These are phyloP conservation scores for Cecidostiba fungosa DNA, from an alignment of 2,888 invertebrate genomes.

Conservation along the genomic window DNA sequence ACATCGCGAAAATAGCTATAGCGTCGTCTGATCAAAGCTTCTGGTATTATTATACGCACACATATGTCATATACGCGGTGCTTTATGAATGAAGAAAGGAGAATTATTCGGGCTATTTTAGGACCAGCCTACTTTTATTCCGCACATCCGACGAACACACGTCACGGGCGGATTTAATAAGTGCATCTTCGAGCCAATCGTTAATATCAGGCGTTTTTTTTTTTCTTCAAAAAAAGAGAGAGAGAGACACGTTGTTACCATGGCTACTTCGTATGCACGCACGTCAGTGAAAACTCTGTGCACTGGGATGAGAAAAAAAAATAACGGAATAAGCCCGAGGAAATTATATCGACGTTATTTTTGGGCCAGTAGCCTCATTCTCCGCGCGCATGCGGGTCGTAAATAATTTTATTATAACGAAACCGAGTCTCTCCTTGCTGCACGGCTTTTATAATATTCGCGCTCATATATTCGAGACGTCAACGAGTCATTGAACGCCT, in stretches of 20 bases:
- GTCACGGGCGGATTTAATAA: background rate
- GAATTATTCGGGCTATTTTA: slow-evolving; percentile 46
- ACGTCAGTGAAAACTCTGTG: background rate
- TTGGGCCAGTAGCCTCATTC: slow-evolving; percentile 6
- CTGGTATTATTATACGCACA: background rate
- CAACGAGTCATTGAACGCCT: background rate
- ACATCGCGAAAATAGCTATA: slow-evolving; percentile 10
- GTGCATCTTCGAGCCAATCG: background rate
- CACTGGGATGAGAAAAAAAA: background rate
- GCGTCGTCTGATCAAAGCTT: background rate
- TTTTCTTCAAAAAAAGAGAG: background rate
- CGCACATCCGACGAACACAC: background rate
- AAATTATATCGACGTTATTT: background rate
- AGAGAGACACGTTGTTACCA: background rate
- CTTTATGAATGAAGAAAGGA: slow-evolving; percentile 34
- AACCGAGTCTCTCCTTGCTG: background rate
- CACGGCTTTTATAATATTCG: background rate
- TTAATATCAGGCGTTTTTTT: background rate
- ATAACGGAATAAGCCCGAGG: background rate
- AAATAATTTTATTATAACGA: slow-evolving; percentile 5
- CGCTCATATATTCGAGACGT: background rate
- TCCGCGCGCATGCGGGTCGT: background rate
- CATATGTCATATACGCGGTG: no score
- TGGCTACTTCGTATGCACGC: background rate
- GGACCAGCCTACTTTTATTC: slow-evolving; percentile 38